A percentile compares a stretch with the other conserved stretches of the same genome.
These are phyloP conservation scores for Stenopsyche tienmushanensis DNA, from an alignment of 1,140 invertebrate genomes.

Conservation along the genomic window DNA sequence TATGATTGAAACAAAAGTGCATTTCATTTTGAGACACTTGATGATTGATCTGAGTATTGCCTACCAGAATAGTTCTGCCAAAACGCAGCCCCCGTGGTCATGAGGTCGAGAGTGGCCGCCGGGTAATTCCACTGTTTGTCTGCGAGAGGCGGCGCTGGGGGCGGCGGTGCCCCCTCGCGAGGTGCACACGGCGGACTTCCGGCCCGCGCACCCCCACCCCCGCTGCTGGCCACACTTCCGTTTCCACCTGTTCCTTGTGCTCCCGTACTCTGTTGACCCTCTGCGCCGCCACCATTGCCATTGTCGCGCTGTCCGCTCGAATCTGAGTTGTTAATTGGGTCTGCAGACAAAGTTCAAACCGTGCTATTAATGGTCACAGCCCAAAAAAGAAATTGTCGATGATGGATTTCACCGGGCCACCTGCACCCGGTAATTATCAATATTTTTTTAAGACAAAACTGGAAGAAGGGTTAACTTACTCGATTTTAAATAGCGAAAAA, in stretches of 20 bases:
- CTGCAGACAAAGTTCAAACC: constrained; percentile 14
- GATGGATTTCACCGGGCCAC: too few species aligned
- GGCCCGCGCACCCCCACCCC: constrained; percentile 52
- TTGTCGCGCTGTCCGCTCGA: constrained; percentile 29
- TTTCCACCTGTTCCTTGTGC: constrained; percentile 34
- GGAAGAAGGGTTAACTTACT: too few species aligned
- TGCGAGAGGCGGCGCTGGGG: constrained; percentile 51
- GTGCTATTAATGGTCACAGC: background rate
- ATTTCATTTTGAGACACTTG: background rate
- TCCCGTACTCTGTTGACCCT: constrained; percentile 35
- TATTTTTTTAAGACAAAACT: too few species aligned
- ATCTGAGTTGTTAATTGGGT: constrained; percentile 33
- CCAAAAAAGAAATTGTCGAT: background rate
- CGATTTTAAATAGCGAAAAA: too few species aligned
- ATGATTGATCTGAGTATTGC: constrained; percentile 40
- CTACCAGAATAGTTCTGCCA: constrained; percentile 88
- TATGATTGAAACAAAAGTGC: too few species aligned
- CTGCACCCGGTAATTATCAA: too few species aligned
- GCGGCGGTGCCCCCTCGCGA: constrained; percentile 43
- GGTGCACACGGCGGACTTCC: constrained; percentile 45
- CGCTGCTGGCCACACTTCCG: constrained; percentile 24
- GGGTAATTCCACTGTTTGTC: constrained; percentile 71
- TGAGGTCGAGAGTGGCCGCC: constrained; percentile 71
- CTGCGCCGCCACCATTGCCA: constrained; percentile 19
- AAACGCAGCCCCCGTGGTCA: constrained; percentile 75